phyloP scores from a whole-genome alignment of 2,888 invertebrate species.

The Argynnis bischoffii region DNA sequence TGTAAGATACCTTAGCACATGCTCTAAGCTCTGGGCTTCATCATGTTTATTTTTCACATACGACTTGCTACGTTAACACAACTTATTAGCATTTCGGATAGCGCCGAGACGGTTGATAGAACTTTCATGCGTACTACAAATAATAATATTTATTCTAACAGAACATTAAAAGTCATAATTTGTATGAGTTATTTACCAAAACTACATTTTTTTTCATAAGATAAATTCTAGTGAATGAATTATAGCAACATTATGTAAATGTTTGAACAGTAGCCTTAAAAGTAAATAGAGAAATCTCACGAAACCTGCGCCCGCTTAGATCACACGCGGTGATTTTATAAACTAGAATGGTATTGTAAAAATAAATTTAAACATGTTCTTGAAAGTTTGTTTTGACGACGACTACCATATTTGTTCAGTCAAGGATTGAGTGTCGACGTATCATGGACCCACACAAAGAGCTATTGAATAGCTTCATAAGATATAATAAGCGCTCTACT shows the following conservation, averaged over 20 bases:
- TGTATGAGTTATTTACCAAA: conserved; percentile 52
- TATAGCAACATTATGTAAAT: conserved; percentile 40
- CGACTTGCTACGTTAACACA: conserved; percentile 60
- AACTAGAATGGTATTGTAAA: conserved; percentile 66
- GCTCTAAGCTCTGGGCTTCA: conserved; percentile 58
- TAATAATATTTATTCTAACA: conserved; percentile 38
- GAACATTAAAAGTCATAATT: conserved; percentile 31
- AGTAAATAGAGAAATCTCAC: conserved; percentile 61
- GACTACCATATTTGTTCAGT: conserved; percentile 64
- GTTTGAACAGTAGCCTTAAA: conserved; percentile 40
- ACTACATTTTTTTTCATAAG: conserved; percentile 34
- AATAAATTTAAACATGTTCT: conserved; percentile 75
- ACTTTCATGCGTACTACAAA: conserved; percentile 45
- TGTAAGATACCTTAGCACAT: conserved; percentile 76
- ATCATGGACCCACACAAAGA: conserved; percentile 77
- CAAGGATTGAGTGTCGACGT: conserved; percentile 61
- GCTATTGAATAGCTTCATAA: conserved; percentile 71
- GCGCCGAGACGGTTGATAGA: conserved; percentile 54
- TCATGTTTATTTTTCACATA: conserved; percentile 74
- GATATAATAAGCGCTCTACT: conserved; percentile 60
- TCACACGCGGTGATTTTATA: conserved; percentile 64
- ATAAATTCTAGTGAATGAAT: conserved; percentile 22
- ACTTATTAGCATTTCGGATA: conserved; percentile 62
- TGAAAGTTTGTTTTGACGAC: conserved; percentile 77
- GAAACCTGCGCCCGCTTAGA: conserved; percentile 56